Conservation (phyloP, 2,113 vertebrate genomes). For the Bubo bubo region DNA sequence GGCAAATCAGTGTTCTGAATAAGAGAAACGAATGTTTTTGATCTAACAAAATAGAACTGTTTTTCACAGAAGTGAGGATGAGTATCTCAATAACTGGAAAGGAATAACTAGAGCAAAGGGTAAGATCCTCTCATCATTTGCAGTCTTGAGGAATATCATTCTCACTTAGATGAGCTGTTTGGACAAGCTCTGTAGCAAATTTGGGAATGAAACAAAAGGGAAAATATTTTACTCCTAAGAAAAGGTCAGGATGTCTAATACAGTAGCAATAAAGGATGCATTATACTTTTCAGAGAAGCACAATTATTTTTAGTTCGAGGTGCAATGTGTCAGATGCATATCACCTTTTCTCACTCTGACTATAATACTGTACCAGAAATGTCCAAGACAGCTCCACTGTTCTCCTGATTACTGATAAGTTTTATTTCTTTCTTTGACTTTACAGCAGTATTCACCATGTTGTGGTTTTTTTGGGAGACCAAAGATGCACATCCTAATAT, state of each 20-base stretch:
- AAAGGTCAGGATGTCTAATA: background rate
- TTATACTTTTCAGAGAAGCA: background rate
- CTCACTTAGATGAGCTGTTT: conserved; percentile 41
- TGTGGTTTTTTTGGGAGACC: background rate
- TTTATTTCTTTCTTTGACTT: background rate
- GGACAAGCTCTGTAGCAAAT: conserved; percentile 19
- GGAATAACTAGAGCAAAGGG: conserved; percentile 35
- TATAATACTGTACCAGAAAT: background rate
- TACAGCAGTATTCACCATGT: background rate
- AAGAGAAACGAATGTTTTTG: conserved; percentile 27
- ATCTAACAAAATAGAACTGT: conserved; percentile 9
- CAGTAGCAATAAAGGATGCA: background rate
- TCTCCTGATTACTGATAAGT: background rate
- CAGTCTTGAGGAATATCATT: conserved; percentile 18
- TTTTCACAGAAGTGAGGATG: background rate
- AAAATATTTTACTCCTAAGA: conserved; percentile 18
- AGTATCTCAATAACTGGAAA: conserved; percentile 34
- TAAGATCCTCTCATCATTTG: conserved; percentile 33
- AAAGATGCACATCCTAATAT: background rate
- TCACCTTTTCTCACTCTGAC: background rate
- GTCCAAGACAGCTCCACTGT: background rate
- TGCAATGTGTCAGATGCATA: background rate
- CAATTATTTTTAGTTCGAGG: conserved; percentile 2
- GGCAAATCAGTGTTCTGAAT: conserved; percentile 6
- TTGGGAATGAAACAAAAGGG: background rate